These are phyloP conservation scores for Achlya flavicornis DNA, from an alignment of 2,888 invertebrate genomes.

Conservation along the genomic window DNA sequence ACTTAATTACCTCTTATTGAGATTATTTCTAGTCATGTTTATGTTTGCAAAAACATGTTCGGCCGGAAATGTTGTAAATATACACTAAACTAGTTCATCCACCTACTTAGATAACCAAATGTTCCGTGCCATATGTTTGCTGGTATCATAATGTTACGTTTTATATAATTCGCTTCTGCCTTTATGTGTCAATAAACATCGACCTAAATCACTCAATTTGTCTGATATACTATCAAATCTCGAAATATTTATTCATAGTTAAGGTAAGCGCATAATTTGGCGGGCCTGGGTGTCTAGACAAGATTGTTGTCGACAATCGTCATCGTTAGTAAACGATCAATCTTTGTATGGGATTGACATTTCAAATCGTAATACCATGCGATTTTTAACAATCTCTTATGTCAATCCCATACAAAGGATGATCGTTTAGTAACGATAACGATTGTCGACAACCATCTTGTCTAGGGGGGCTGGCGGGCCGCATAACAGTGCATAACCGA, in stretches of 20 bases:
- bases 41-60: conserved; percentile 3
- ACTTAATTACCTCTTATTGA: conserved; percentile 36
- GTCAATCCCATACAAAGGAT: too few relatives aligned
- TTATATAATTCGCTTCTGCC: conserved; percentile 1
- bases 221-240: not conserved
- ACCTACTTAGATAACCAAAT: conserved; percentile 11
- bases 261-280: too few relatives aligned
- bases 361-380: too few relatives aligned
- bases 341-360: too few relatives aligned
- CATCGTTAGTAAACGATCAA: too few relatives aligned
- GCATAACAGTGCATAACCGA: too few relatives aligned
- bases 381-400: too few relatives aligned
- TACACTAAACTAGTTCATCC: conserved; percentile 11
- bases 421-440: too few relatives aligned
- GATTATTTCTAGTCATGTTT: conserved; percentile 19
- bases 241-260: not conserved
- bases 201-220: not conserved
- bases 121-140: not conserved
- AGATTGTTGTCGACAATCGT: too few relatives aligned
- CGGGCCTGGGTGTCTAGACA: too few relatives aligned
- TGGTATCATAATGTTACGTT: not conserved
- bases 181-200: conserved; percentile 8
- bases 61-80: conserved; percentile 5
- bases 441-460: too few relatives aligned
- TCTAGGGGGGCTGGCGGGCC: too few relatives aligned